Evolutionary conservation across 2,797 vertebrate species (phyloP).

Genomic region (Hirundo rustica): DNA sequence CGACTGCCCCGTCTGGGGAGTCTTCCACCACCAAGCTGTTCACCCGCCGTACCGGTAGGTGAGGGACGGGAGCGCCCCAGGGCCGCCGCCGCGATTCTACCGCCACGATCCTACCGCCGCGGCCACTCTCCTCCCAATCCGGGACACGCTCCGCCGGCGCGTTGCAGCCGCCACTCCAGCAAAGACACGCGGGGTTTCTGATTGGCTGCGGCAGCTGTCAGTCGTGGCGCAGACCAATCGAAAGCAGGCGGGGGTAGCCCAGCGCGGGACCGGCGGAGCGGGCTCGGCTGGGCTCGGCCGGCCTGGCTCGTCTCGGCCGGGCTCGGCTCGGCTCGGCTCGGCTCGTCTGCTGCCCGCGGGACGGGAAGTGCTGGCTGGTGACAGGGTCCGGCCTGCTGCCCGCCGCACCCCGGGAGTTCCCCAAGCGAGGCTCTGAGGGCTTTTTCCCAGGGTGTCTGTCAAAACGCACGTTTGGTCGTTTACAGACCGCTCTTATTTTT

Average conservation of each 20-base stretch:
- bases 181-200: fast-evolving
- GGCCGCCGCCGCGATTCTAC: too few species aligned
- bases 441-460: fast-evolving
- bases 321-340: too few species aligned
- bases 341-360: fast-evolving
- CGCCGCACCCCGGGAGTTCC: fast-evolving
- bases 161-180: background rate
- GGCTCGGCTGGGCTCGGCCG: too few species aligned
- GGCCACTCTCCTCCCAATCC: too few species aligned
- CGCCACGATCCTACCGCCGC: background rate
- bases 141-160: background rate
- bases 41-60: background rate
- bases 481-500: fast-evolving
- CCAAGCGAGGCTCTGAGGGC: fast-evolving
- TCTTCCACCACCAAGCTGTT: background rate
- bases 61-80: background rate
- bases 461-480: background rate
- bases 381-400: background rate
- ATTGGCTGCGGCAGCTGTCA: background rate
- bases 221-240: background rate
- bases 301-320: too few species aligned
- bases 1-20: background rate
- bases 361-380: too few species aligned
- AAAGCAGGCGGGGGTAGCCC: background rate
- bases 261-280: background rate